Evolutionary conservation across 92 coral and sea anemone species (phyloP).

Genomic region (Desmophyllum pertusum): DNA sequence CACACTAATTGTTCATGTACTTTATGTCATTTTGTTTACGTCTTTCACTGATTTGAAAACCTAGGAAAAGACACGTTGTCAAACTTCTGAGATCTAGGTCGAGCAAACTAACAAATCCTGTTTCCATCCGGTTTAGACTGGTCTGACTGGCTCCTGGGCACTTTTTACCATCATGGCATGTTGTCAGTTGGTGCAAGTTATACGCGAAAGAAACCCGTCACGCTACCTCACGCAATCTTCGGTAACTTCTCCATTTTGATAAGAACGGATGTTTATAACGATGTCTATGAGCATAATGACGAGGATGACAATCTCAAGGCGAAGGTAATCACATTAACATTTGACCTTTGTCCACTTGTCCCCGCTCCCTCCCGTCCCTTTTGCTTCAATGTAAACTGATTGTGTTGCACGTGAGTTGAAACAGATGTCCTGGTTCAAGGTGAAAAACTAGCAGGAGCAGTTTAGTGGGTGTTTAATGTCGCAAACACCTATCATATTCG

Average conservation of each 20-base stretch:
- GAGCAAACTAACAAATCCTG: background rate
- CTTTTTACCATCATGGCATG: slow-evolving; percentile 39
- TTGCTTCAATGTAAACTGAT: no score
- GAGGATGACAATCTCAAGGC: slow-evolving; percentile 69
- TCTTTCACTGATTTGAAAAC: background rate
- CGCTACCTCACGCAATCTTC: slow-evolving; percentile 67
- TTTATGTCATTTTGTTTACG: background rate
- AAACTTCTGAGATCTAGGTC: background rate
- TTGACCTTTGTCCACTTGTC: no score
- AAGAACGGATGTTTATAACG: slow-evolving; percentile 65
- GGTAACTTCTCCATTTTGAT: slow-evolving; percentile 74
- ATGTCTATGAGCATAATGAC: slow-evolving; percentile 66
- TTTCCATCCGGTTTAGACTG: slow-evolving; percentile 8
- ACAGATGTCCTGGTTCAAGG: no score
- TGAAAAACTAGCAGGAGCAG: no score
- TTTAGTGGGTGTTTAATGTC: no score
- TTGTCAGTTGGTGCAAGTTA: slow-evolving; percentile 55
- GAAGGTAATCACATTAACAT: slow-evolving; percentile 8
- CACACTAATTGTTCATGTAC: background rate
- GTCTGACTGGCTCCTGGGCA: slow-evolving; percentile 50
- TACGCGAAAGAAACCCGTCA: slow-evolving; percentile 28
- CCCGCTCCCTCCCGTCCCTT: no score
- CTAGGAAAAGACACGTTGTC: background rate
- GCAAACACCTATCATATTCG: no score
- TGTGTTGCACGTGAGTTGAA: no score